Evolutionary conservation across 1,140 invertebrate species (phyloP), one percentile per base, ranked within the genome.

Genomic region (Lasioglossum baleicum): DNA sequence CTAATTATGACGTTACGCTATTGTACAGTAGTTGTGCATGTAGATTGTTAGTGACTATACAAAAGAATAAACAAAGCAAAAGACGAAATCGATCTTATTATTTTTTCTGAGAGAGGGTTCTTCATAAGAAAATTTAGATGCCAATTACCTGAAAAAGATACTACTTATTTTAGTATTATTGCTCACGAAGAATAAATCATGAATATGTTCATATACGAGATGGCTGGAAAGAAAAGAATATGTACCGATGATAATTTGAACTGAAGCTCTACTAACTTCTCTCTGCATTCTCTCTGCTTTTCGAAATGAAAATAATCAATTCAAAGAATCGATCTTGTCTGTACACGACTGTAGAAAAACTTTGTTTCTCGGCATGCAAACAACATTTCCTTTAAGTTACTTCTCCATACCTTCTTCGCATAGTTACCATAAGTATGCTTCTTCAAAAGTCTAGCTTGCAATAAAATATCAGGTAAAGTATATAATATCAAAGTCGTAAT

Each of bases 1-100:
- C 68, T 84, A 70, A 71, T 67, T 78, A 82, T 22, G 56, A 69
- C 67, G 31, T 53, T 79, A 56, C 58, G 56, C 20, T 71, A 70
- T 69, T 81, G 60, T 26, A 65, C n/a, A 65, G 75, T 77, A 58
- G 56, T 31, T 70, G 68, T 71, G 48, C 71, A 84, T 56, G 71
- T 26, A 53, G 44, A 63, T 64, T 72, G 48, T 48, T 31, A n/a
- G 13, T 64, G 77, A n/a, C 56, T 74, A 65, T 63, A 80, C 17
- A 70, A 69, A 67, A 70, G 40, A 58, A 40, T 65, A 58, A 58
- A 58, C 0, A 58, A 58, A 58, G 20, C 20, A 26, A 44, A 61
- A 60, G 31, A 17, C n/a, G 13, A 58, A 81, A 66, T 67, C 61
- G 35, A 81, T 65, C 26, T 26, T 35, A n/a, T 13, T 56, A 22